Base-by-base conservation (phyloP, 2,888 invertebrate species). In the Trichopoda pennipes region DNA sequence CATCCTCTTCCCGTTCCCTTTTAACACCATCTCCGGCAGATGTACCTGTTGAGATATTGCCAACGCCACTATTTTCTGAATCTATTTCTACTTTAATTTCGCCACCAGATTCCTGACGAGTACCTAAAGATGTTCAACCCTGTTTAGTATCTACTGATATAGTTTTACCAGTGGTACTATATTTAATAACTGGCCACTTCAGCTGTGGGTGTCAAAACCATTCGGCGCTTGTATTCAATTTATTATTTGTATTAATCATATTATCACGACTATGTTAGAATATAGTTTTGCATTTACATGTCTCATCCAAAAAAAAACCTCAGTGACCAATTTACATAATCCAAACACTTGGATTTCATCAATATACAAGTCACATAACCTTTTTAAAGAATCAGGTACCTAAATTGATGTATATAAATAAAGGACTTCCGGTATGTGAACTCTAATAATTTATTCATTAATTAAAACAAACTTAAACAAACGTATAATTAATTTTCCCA, bases 381-480 rank as follows among this genome's bases (percentile, higher is more conserved):
- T 95, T 72, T 70, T 23, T 23, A 35, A n/a, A 17, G 1, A 51
- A n/a, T 44, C 1, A 28, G 49, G 32, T 61, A 17, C 35, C 32
- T 23, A 38, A 55, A 38, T n/a, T 19, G n/a, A n/a, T 28, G 8
- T 16, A 42, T 42, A 56, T 4, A 17, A 44, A 16, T 19, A 19
- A 77, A 17, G 38, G 9, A 79, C 94, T 92, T 94, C 93, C 97
- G 93, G 88, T 97, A 98, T 0, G 97, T 96, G 89, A 98, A 99
- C 91, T 99, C 99, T 32, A 99, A 93, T 85, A 99, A 93, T 90
- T 98, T 98, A 90, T 98, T 97, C n/a, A n/a, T n/a, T n/a, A n/a
- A n/a, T n/a, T n/a, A n/a, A n/a, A n/a, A n/a, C n/a, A n/a, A n/a
- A n/a, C n/a, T n/a, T n/a, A n/a, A n/a, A n/a, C n/a, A n/a, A n/a